Base-by-base conservation (phyloP, 92 coral and sea anemone genomes). In the Virgularia gustaviana region DNA sequence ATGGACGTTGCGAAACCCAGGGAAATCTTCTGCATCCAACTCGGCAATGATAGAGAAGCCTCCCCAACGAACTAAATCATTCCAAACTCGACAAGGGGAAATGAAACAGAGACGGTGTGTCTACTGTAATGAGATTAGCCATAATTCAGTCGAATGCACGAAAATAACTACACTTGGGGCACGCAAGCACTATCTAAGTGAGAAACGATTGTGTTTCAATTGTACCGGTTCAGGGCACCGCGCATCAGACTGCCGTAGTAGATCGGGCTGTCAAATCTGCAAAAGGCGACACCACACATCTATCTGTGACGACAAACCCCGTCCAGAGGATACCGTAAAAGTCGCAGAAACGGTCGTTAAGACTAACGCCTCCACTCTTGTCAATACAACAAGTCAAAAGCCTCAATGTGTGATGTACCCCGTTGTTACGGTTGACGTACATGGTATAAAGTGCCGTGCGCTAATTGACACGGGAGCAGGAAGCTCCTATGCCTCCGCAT, bases 381-480 rank as follows among this genome's bases (percentile, higher is more conserved):
- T n/a, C n/a, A n/a, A n/a, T n/a, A 22, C 22, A 11, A 45, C 36
- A 54, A 38, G 39, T 63, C 2, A 57, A 75, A 49, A 33, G 43
- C 30, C n/a, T n/a, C n/a, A n/a, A n/a, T n/a, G n/a, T n/a, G n/a
- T 77, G 10, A 71, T 77, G 8, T 77, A 71, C 65, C 79, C 79
- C 13, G 76, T 83, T 22, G 76, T 77, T 18, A 38, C 77, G 4
- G 63, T 77, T 23, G 16, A 77, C 28, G 67, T 82, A 29, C 49
- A 77, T 45, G 70, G 76, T 11, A 62, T 63, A 13, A 77, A 77
- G 42, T 76, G 82, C 4, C 57, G 56, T 1, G 87, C 81, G 9
- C 57, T 81, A 13, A 32, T 81, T 20, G 85, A 70, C 76, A 82
- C 82, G 18, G 82, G 86, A 24, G 76, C 85, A 32, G 81, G 81